These are phyloP conservation scores for Triplophysa siluroides DNA, from an alignment of 2,113 vertebrate genomes.

Conservation along the genomic window DNA sequence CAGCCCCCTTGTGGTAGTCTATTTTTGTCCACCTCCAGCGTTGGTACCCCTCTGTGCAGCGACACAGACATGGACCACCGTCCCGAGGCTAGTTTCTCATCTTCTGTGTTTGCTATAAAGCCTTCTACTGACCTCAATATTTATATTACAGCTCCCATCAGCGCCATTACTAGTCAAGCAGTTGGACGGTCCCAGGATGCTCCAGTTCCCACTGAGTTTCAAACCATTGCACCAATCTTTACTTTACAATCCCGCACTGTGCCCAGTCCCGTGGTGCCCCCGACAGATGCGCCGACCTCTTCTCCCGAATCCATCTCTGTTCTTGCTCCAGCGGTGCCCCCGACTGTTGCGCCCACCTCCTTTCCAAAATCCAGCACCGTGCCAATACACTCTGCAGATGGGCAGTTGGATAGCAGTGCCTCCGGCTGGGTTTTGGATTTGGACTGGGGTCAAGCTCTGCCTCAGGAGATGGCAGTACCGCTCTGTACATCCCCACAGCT, in stretches of 20 bases:
- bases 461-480: slow-evolving; percentile 64
- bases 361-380: slow-evolving; percentile 49
- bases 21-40: slow-evolving; percentile 73
- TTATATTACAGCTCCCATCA: slow-evolving; percentile 75
- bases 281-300: slow-evolving; percentile 64
- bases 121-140: slow-evolving; percentile 68
- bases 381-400: slow-evolving; percentile 59
- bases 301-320: slow-evolving; percentile 35
- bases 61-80: slow-evolving; percentile 3
- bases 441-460: slow-evolving; percentile 73
- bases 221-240: slow-evolving; percentile 64
- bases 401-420: slow-evolving; percentile 73
- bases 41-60: slow-evolving; percentile 58
- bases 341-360: slow-evolving; percentile 64
- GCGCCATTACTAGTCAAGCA: not conserved
- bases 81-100: slow-evolving; percentile 57
- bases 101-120: slow-evolving; percentile 61
- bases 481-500: slow-evolving; percentile 58
- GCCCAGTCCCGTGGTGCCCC: slow-evolving; percentile 67
- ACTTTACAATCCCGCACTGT: slow-evolving; percentile 32
- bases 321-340: slow-evolving; percentile 66
- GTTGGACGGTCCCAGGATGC: slow-evolving; percentile 1
- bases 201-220: slow-evolving; percentile 65
- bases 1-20: slow-evolving; percentile 59
- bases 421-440: slow-evolving; percentile 81